These are phyloP conservation scores for Quadriops clusia DNA, from an alignment of 2,888 invertebrate genomes.

Conservation along the genomic window DNA sequence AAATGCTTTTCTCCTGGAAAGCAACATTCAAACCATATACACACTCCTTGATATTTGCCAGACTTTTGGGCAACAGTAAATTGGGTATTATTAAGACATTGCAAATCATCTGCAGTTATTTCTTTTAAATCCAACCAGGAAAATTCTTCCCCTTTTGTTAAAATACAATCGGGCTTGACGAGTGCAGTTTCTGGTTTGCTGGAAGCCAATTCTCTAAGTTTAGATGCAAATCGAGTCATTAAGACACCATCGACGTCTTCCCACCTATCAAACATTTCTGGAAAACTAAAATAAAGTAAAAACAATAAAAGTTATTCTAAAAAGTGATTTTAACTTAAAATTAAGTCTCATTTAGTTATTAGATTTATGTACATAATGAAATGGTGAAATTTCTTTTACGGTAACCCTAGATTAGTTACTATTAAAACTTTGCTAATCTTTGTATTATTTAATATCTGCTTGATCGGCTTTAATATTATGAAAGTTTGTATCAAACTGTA, in stretches of 20 bases:
- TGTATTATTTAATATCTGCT: too few relatives aligned
- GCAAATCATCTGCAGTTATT: constrained; percentile 46
- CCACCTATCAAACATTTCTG: constrained; percentile 64
- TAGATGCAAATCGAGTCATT: constrained; percentile 54
- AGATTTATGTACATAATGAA: too few relatives aligned
- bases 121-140: constrained; percentile 58
- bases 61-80: constrained; percentile 46
- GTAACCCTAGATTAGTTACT: too few relatives aligned
- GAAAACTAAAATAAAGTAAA: constrained; percentile 40
- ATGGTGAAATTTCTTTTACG: too few relatives aligned
- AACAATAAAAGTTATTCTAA: constrained; percentile 5
- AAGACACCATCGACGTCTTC: constrained; percentile 65
- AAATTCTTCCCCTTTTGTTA: constrained; percentile 52
- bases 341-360: too few relatives aligned
- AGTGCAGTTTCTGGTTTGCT: constrained; percentile 54
- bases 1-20: constrained; percentile 47
- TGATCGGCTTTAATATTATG: too few relatives aligned
- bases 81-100: constrained; percentile 47
- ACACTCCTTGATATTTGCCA: constrained; percentile 60
- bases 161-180: constrained; percentile 45
- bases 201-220: constrained; percentile 49
- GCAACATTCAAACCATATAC: constrained; percentile 69
- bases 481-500: too few relatives aligned
- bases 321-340: neutral
- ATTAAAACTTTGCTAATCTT: too few relatives aligned